phyloP scores from a whole-genome alignment of 1,140 invertebrate species.

The Drosophila teissieri region DNA sequence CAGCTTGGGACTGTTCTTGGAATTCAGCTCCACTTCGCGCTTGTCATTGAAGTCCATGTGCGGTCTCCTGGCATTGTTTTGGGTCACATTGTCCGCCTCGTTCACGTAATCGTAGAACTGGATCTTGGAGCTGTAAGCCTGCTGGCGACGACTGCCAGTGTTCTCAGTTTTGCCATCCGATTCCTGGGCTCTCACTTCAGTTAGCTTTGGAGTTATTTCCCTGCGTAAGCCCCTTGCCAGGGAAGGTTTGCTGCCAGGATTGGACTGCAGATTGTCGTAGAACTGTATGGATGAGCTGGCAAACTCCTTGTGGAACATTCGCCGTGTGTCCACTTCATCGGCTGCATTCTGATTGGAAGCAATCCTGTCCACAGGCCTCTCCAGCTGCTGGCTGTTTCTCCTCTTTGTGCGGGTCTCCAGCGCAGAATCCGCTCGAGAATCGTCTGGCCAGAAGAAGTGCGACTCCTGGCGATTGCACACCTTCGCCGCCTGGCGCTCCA shows the following conservation, averaged over 20 bases:
- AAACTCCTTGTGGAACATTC: conserved; percentile 79
- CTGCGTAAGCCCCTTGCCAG: conserved; percentile 26
- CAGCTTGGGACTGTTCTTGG: conserved; percentile 79
- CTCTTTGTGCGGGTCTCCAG: conserved; percentile 64
- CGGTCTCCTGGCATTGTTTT: conserved; percentile 66
- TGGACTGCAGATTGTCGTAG: conserved; percentile 71
- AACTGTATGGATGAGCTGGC: conserved; percentile 81
- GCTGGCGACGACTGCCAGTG: conserved; percentile 53
- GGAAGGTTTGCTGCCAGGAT: conserved; percentile 3
- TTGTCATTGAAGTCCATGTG: conserved; percentile 83
- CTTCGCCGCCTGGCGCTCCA: conserved; percentile 50
- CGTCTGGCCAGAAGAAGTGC: conserved; percentile 82
- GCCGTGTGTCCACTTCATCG: conserved; percentile 63
- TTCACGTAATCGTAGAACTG: conserved; percentile 77
- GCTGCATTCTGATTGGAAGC: conserved; percentile 2
- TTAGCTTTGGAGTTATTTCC: conserved; percentile 71
- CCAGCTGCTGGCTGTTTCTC: conserved; percentile 65
- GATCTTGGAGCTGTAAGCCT: conserved; percentile 76
- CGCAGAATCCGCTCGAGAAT: conserved; percentile 62
- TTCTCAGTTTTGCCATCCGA: conserved; percentile 17
- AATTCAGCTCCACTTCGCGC: conserved; percentile 73
- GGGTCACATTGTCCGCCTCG: conserved; percentile 53
- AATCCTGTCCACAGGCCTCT: conserved; percentile 19
- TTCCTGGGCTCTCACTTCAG: conserved; percentile 48
- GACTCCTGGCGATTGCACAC: conserved; percentile 71